A percentile compares a stretch with the other conserved stretches of the same genome.
These are phyloP conservation scores for Cheilosia vulpina DNA, from an alignment of 2,888 invertebrate genomes.

Conservation along the genomic window DNA sequence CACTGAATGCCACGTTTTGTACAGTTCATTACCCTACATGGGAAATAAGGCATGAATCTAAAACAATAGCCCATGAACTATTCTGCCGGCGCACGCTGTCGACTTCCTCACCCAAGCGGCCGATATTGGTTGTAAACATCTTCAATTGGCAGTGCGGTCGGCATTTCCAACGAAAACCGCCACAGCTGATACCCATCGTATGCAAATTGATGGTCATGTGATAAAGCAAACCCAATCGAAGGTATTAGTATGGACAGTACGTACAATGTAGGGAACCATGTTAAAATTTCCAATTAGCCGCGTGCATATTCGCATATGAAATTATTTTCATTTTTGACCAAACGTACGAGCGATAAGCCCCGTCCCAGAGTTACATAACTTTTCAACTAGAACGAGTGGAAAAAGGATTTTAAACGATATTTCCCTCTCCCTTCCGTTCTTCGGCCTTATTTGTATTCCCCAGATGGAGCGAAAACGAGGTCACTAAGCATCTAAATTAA, in stretches of 20 bases:
- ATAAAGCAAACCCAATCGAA: conserved; percentile 45
- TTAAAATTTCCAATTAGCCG: conserved; percentile 49
- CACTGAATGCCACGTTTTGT: conserved; percentile 37
- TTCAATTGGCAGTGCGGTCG: conserved; percentile 33
- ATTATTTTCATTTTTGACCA: conserved; percentile 15
- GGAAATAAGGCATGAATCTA: conserved; percentile 48
- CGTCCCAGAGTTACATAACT: conserved; percentile 49
- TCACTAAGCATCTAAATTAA: conserved; percentile 59
- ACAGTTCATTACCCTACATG: conserved; percentile 62
- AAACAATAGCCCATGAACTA: conserved; percentile 53
- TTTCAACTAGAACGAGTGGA: conserved; percentile 1
- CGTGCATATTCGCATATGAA: conserved; percentile 37
- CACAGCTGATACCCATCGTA: conserved; percentile 69
- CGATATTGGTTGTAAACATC: conserved; percentile 25
- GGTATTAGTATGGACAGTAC: conserved; percentile 61
- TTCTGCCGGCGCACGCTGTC: conserved; percentile 48
- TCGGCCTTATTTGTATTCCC: conserved; percentile 58
- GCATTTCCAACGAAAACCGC: conserved; percentile 56
- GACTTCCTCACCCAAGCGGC: conserved; percentile 55
- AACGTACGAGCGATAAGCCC: background rate
- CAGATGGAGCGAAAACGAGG: conserved; percentile 46
- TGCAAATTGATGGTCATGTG: conserved; percentile 58
- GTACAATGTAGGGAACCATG: conserved; percentile 34
- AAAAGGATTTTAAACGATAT: conserved; percentile 22
- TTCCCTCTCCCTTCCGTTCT: conserved; percentile 53